These are phyloP conservation scores for Corythucha ciliata DNA, from an alignment of 2,888 invertebrate genomes.

Conservation along the genomic window DNA sequence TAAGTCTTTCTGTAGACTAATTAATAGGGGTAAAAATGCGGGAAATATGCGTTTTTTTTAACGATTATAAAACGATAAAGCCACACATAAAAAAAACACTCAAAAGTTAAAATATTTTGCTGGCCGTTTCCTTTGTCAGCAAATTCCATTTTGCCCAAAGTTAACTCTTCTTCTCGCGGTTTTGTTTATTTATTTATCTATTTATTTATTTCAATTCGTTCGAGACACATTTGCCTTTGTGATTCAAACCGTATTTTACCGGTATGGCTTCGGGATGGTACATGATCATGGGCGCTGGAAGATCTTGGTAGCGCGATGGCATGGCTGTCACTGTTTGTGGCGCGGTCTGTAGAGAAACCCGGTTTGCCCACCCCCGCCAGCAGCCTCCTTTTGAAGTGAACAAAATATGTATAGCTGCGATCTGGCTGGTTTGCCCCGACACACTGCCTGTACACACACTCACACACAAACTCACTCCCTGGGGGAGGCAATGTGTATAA, in stretches of 20 bases:
- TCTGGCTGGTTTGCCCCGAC: too few species aligned
- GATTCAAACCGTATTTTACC: too few species aligned
- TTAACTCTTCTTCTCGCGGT: background rate
- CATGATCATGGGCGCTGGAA: slow-evolving; percentile 21
- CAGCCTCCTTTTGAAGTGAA: background rate
- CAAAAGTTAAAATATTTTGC: background rate
- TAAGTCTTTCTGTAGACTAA: too few species aligned
- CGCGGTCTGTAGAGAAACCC: background rate
- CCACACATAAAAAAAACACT: too few species aligned
- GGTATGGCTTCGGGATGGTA: slow-evolving; percentile 22
- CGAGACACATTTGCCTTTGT: too few species aligned
- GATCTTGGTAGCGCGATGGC: slow-evolving; percentile 23
- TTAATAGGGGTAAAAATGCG: too few species aligned
- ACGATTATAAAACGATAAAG: too few species aligned
- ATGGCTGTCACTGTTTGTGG: slow-evolving; percentile 21
- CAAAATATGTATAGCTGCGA: too few species aligned
- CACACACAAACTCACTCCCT: too few species aligned
- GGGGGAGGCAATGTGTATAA: too few species aligned
- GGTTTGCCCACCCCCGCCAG: background rate
- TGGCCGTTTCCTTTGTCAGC: background rate
- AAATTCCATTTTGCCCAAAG: slow-evolving; percentile 17
- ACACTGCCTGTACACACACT: too few species aligned
- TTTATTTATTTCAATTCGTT: slow-evolving; percentile 10
- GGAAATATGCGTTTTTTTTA: too few species aligned
- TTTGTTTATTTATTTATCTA: slow-evolving; percentile 6